Evolutionary conservation across 1,140 invertebrate species (phyloP).

Genomic region (Drosophila willistoni): DNA sequence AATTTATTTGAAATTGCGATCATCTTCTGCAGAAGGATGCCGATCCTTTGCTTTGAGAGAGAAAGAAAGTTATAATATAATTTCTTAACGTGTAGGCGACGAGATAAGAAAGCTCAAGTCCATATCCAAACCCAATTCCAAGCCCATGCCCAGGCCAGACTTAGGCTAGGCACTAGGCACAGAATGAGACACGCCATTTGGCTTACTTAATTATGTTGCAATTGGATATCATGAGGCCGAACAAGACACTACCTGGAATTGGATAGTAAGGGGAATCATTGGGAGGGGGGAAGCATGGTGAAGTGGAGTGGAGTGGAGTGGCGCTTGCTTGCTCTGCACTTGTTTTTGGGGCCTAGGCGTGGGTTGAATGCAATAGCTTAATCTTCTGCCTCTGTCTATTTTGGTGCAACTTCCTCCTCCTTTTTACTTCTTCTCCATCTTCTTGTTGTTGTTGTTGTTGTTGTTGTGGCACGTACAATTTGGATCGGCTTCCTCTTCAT

Average conservation of each 20-base stretch:
- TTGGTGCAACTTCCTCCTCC: constrained; percentile 15
- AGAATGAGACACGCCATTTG: constrained; percentile 60
- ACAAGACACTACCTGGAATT: constrained; percentile 34
- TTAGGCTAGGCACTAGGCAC: constrained; percentile 3
- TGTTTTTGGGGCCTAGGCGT: constrained; percentile 33
- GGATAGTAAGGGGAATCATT: constrained; percentile 14
- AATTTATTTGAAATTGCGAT: too few species aligned
- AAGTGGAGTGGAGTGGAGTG: constrained; percentile 33
- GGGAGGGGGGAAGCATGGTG: neutral
- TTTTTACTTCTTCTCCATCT: too few species aligned
- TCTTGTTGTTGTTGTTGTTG: neutral
- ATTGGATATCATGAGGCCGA: constrained; percentile 60
- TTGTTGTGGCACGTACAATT: neutral
- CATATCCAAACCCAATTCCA: neutral
- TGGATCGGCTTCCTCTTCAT: neutral
- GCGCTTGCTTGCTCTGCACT: constrained; percentile 34
- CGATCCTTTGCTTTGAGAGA: too few species aligned
- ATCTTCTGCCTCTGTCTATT: constrained; percentile 35
- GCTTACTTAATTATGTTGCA: constrained; percentile 79
- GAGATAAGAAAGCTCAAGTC: neutral
- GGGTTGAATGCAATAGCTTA: constrained; percentile 55
- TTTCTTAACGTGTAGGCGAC: too few species aligned
- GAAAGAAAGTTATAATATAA: too few species aligned
- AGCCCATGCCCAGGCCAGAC: neutral
- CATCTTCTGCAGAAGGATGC: too few species aligned